Base-by-base conservation (phyloP, 1,140 invertebrate species). In the Scaptomyza graminum region DNA sequence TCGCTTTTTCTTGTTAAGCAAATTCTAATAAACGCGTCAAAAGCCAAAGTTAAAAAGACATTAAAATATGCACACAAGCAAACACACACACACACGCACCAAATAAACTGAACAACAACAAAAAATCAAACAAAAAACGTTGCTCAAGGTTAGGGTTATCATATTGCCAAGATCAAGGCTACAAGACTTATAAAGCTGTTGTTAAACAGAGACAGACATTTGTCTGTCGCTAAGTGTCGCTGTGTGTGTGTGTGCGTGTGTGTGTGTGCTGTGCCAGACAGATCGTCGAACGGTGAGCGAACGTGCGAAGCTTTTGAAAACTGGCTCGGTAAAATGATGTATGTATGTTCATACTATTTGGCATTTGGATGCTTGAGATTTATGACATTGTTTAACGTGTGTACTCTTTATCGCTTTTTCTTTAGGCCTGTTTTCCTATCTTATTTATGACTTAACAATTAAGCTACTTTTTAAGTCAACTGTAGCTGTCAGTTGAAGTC, bases 151-250 rank as follows among this genome's bases (percentile, higher is more conserved):
- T 88, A 87, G 82, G 76, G 82, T 87, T 87, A 87, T 87, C 82
- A 87, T 85, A 79, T 87, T 87, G 79, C 82, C 82, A 87, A 87
- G 82, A 87, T 87, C 82, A 87, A 87, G 82, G 82, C 70, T 83
- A 51, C 31, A 60, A 55, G 70, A 67, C 69, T 60, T 59, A 63
- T 72, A 54, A 54, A 62, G 64, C 56, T 49, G 47, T 65, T 65
- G 76, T 78, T 55, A 47, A 44, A 37, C 31, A 50, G 50, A 69
- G 57, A 74, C 67, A 66, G 63, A 78, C 72, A 57, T 75, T 74
- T 78, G 66, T 73, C 67, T 67, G 79, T 71, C 66, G 50, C 46
- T 71, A 63, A 22, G 47, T 31, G 28, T 43, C n/a, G 31, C n/a
- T 54, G 34, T 56, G 11, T 25, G 6, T 47, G n/a, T n/a, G 28